phyloP scores from a whole-genome alignment of 2,888 invertebrate genomes.

The Steinernema hermaphroditum region DNA sequence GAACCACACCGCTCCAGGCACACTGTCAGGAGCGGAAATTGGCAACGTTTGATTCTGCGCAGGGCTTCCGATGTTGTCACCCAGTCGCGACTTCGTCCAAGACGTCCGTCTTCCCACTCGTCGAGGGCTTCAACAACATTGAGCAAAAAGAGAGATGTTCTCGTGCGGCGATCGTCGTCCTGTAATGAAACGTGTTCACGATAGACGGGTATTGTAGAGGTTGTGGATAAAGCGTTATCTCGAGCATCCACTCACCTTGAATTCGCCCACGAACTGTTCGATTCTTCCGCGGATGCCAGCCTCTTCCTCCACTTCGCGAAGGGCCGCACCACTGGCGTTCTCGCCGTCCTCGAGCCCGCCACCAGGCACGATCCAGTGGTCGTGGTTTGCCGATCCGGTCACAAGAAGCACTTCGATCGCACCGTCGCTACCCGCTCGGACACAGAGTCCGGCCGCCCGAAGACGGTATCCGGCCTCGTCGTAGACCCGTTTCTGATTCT shows the following conservation, averaged over 20 bases:
- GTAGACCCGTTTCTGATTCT: slow-evolving; percentile 47
- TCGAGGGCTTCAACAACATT: slow-evolving; percentile 51
- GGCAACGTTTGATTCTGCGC: slow-evolving; percentile 50
- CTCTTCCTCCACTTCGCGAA: slow-evolving; percentile 90
- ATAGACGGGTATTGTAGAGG: slow-evolving; percentile 32
- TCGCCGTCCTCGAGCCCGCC: slow-evolving; percentile 91
- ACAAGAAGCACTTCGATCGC: slow-evolving; percentile 52
- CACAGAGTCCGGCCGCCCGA: slow-evolving; percentile 55
- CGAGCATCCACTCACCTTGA: slow-evolving; percentile 75
- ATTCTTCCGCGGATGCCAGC: slow-evolving; percentile 90
- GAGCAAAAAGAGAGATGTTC: slow-evolving; percentile 59
- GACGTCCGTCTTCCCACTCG: slow-evolving; percentile 57
- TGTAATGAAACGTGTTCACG: slow-evolving; percentile 41
- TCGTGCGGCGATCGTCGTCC: slow-evolving; percentile 59
- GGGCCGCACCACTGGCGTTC: slow-evolving; percentile 85
- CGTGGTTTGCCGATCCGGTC: slow-evolving; percentile 53
- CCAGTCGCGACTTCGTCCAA: slow-evolving; percentile 57
- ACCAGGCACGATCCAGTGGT: slow-evolving; percentile 85
- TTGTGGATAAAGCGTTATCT: slow-evolving; percentile 9
- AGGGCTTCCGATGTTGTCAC: slow-evolving; percentile 51
- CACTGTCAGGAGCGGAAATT: slow-evolving; percentile 44
- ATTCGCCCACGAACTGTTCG: slow-evolving; percentile 85
- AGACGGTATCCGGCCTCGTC: slow-evolving; percentile 55
- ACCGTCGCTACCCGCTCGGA: slow-evolving; percentile 19
- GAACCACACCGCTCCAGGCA: slow-evolving; percentile 38